These are phyloP conservation scores for Macropus fuliginosus DNA, from an alignment of 2,797 vertebrate species.

Conservation along the genomic window DNA sequence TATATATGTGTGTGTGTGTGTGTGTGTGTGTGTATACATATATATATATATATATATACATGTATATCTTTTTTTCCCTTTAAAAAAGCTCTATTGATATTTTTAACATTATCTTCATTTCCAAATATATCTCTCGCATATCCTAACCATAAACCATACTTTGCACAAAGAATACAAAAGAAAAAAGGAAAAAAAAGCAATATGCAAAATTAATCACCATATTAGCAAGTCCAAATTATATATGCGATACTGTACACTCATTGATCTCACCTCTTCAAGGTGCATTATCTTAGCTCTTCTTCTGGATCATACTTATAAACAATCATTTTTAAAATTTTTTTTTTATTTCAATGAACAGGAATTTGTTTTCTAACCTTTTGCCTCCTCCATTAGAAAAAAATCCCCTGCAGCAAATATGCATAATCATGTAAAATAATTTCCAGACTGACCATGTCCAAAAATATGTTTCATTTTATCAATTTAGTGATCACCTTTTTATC, in stretches of 20 bases:
- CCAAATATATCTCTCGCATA: neutral
- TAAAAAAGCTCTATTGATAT: neutral
- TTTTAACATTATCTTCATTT: neutral
- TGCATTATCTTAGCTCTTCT: neutral
- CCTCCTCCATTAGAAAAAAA: neutral
- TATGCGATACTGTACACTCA: neutral
- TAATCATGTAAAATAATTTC: neutral
- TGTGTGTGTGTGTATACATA: no score
- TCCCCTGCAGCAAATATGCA: neutral
- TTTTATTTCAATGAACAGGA: neutral
- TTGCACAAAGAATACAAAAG: neutral
- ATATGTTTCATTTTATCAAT: neutral
- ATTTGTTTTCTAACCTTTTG: neutral
- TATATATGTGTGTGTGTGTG: no score
- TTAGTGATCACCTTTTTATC: neutral
- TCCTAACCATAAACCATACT: neutral
- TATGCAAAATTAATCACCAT: neutral
- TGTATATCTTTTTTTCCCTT: neutral
- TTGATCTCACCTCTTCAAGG: neutral
- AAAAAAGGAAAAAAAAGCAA: neutral
- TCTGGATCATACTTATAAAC: neutral
- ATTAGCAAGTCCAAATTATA: neutral
- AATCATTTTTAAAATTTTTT: neutral
- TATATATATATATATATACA: no score
- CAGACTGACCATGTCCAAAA: neutral